Evolutionary conservation across 2,797 vertebrate genomes (phyloP).

Genomic region (Notolabrus celidotus): DNA sequence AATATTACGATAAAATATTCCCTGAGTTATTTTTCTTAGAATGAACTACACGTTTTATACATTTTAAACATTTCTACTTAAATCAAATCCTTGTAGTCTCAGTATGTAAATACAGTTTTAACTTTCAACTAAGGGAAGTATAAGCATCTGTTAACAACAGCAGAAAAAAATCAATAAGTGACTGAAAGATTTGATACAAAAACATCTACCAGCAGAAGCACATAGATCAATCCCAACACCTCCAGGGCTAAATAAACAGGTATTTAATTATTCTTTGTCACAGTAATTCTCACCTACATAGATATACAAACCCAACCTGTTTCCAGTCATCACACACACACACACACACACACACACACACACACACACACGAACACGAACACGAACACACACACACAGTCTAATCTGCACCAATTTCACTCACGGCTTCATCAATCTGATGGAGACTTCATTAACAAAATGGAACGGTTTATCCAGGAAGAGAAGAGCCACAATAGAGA

Average conservation of each 20-base stretch:
- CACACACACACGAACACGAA: conserved; percentile 13
- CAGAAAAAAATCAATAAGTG: too few relatives aligned
- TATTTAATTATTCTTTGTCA: not conserved
- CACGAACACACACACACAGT: conserved; percentile 18
- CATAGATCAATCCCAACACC: not conserved
- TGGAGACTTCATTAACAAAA: conserved; percentile 70
- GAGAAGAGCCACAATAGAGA: conserved; percentile 46
- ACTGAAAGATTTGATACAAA: too few relatives aligned
- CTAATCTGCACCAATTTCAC: conserved; percentile 29
- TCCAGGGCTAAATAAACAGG: not conserved
- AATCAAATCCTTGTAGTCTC: too few relatives aligned
- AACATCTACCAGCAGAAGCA: not conserved
- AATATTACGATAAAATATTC: too few relatives aligned
- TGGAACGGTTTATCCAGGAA: conserved; percentile 60
- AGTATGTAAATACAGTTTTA: not conserved
- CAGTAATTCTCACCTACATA: conserved; percentile 16
- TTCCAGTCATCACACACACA: not conserved
- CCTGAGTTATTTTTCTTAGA: too few relatives aligned
- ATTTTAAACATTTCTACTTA: too few relatives aligned
- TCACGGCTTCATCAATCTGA: conserved; percentile 66
- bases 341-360: not conserved
- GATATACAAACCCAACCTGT: not conserved
- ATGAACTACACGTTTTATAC: too few relatives aligned
- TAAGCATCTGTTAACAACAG: too few relatives aligned
- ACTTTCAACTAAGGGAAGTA: not conserved